Base-by-base conservation (phyloP, 2,888 invertebrate genomes). In the Archips xylosteana region DNA sequence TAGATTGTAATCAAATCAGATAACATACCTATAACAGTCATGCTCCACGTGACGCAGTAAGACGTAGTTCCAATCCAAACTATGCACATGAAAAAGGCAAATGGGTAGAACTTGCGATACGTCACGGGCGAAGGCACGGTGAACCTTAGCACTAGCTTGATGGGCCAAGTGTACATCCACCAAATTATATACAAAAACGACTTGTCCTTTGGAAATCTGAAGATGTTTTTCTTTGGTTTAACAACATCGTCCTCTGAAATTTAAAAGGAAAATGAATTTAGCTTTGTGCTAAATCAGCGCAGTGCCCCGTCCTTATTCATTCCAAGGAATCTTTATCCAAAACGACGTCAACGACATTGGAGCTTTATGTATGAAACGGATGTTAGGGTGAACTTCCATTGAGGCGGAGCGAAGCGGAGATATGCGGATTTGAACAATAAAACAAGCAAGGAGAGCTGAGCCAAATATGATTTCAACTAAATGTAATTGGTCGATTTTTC, bases 41-140 rank as follows among this genome's bases (percentile, higher is more conserved):
- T 97, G 96, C 98, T 98, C 99, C 99, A 99, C 0, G 98, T 97
- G 39, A 98, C 97, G 70, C 98, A 81, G 85, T 98, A 99, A 0
- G 98, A 97, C 77, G 98, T 96, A 1, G 94, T 87, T 2, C 97
- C 98, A 76, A 99, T 98, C 96, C 97, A 98, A 2, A 97, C 87
- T 39, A 98, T 96, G 84, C 98, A 98, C 96, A 98, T 97, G 15
- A 97, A 77, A 85, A 99, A 99, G 0, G 98, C 96, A 0, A 97
- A 57, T 0, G 98, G 97, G 85, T 97, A 98, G 76, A 96, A 89
- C 66, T 90, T 95, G 32, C 95, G 95, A 81, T 95, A 92, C 4
- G 90, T 94, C 65, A 95, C 88, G 0, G 96, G 96, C 82, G 97
- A 97, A 0, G 98, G 98, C 69, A 98, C 95, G 0, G 97, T 96